Conservation (phyloP, 2,888 invertebrate genomes). For the Ypsolopha sequella region DNA sequence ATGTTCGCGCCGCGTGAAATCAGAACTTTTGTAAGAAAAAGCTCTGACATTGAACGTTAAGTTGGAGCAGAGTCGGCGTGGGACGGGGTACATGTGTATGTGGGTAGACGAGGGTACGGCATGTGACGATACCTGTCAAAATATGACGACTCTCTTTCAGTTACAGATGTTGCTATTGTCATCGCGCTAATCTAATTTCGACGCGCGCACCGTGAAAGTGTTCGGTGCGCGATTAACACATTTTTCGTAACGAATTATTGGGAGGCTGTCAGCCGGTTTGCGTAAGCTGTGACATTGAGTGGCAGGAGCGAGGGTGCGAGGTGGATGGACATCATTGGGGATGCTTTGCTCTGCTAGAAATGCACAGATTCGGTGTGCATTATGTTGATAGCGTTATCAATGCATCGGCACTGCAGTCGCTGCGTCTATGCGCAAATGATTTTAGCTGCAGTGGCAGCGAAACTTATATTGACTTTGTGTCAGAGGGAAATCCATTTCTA, state of each 20-base stretch:
- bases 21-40: constrained; percentile 56
- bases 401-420: constrained; percentile 5
- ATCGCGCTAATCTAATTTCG: constrained; percentile 62
- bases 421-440: background rate
- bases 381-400: constrained; percentile 27
- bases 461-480: too few species aligned
- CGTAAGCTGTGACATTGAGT: constrained; percentile 69
- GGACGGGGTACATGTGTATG: constrained; percentile 62
- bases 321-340: constrained; percentile 23
- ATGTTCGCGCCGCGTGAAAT: constrained; percentile 69
- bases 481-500: too few species aligned
- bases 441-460: background rate
- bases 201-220: constrained; percentile 63
- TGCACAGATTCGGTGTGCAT: constrained; percentile 13
- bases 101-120: constrained; percentile 57
- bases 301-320: constrained; percentile 44
- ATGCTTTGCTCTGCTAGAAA: constrained; percentile 10
- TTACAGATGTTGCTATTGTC: constrained; percentile 66
- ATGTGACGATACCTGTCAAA: constrained; percentile 65
- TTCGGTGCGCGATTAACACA: constrained; percentile 59
- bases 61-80: constrained; percentile 28
- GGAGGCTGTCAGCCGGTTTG: constrained; percentile 63
- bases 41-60: constrained; percentile 35
- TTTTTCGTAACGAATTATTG: constrained; percentile 66
- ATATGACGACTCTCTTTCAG: constrained; percentile 61